phyloP scores from a whole-genome alignment of 2,113 vertebrate genomes.

The Tympanuchus pallidicinctus region DNA sequence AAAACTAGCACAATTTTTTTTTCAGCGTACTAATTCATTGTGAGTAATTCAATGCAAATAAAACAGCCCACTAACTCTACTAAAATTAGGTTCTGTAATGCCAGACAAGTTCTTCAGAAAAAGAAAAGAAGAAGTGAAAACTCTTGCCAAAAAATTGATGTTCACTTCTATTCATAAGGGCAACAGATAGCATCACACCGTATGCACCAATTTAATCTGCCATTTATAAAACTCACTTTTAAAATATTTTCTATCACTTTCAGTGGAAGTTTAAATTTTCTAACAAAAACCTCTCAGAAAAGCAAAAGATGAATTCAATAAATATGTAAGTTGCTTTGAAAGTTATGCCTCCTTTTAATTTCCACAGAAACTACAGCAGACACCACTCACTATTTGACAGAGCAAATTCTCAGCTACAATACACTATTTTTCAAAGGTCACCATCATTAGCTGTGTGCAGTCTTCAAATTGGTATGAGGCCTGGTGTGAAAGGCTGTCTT shows the following conservation, averaged over 20 bases:
- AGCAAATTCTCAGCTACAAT: neutral
- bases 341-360: neutral
- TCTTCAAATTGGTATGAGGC: neutral
- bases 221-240: neutral
- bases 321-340: neutral
- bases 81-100: neutral
- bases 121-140: constrained; percentile 1
- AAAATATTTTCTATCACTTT: neutral
- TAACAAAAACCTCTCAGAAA: neutral
- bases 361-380: neutral
- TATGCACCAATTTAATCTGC: neutral
- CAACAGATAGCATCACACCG: neutral
- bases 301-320: neutral
- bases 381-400: neutral
- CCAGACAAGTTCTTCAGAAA: neutral
- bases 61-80: neutral
- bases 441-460: neutral
- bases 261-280: neutral
- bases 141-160: neutral
- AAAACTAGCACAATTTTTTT: neutral
- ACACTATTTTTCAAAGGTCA: neutral
- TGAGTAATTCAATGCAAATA: neutral
- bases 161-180: neutral
- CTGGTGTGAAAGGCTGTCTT: neutral
- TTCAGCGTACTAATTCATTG: neutral